Conservation (phyloP, 2,113 vertebrate species). For the Cochlearius cochlearius region DNA sequence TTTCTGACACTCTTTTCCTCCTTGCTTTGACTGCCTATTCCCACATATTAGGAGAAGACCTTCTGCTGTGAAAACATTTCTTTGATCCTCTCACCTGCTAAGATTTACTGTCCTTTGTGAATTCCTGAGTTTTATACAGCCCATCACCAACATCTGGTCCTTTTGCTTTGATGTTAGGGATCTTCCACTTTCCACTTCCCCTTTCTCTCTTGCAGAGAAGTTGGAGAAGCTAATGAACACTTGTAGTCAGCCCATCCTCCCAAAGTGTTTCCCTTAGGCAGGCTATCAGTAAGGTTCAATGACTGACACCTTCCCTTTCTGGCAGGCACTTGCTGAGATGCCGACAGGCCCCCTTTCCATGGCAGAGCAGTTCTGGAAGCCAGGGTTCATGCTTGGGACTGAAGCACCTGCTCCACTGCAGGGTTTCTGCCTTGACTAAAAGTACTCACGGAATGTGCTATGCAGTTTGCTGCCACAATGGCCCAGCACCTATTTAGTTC, state of each 20-base stretch:
- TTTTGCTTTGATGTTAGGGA: not conserved
- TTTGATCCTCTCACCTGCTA: not conserved
- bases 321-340: not conserved
- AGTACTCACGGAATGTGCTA: not conserved
- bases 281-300: not conserved
- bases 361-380: not conserved
- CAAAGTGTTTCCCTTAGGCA: not conserved
- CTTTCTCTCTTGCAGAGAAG: not conserved
- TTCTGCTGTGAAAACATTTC: not conserved
- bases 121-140: not conserved
- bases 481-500: not conserved
- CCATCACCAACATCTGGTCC: not conserved
- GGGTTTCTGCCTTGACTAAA: not conserved
- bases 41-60: not conserved
- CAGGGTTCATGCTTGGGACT: not conserved
- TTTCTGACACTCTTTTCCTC: not conserved
- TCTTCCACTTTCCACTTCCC: not conserved
- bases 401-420: not conserved
- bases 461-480: not conserved
- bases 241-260: not conserved
- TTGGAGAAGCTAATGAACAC: not conserved
- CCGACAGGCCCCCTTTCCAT: not conserved
- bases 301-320: not conserved
- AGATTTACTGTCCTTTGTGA: not conserved
- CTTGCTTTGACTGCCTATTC: not conserved